Base-by-base conservation (phyloP, 92 coral and sea anemone genomes). In the Phymanthus crucifer region DNA sequence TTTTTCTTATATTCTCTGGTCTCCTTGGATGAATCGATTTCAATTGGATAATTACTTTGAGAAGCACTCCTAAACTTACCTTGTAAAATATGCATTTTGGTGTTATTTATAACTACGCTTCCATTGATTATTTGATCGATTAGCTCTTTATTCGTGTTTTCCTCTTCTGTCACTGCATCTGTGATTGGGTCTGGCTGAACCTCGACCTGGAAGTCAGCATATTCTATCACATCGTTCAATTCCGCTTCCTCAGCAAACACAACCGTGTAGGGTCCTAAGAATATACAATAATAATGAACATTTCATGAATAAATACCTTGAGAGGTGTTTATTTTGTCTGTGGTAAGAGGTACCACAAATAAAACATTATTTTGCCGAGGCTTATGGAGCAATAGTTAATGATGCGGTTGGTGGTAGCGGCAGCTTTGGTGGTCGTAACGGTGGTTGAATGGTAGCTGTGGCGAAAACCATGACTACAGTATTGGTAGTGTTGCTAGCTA, bases 141-240 rank as follows among this genome's bases (percentile, higher is more conserved):
- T 7, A 87, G 78, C 2, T 80, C 46, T 17, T 24, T 34, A 26
- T 88, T 58, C 6, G 93, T 83, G 27, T 78, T 50, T 3, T 75
- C 80, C n/a, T 90, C 93, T 57, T 82, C 70, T 24, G 93, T 90
- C 0, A 90, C 58, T 31, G 87, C 85, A 38, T 87, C 93, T n/a
- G 68, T 73, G 21, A 88, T 23, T 13, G 50, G 74, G 0, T 71
- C 73, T 4, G 90, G 84, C 52, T 77, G 45, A 32, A 83, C 88
- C 10, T 33, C 35, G 26, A 70, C 40, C 33, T 84, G 40, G 68
- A 90, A 90, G 70, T 90, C 93, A 21, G 93, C 93, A 52, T 90
- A 90, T 33, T 78, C 84, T 23, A 90, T 75, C 2, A 83, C 88
- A 9, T 90, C 93, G 19, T 83, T 86, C 12, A 90, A 24, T 57